Conservation (phyloP, 2,113 vertebrate genomes). For the Ictalurus punctatus region DNA sequence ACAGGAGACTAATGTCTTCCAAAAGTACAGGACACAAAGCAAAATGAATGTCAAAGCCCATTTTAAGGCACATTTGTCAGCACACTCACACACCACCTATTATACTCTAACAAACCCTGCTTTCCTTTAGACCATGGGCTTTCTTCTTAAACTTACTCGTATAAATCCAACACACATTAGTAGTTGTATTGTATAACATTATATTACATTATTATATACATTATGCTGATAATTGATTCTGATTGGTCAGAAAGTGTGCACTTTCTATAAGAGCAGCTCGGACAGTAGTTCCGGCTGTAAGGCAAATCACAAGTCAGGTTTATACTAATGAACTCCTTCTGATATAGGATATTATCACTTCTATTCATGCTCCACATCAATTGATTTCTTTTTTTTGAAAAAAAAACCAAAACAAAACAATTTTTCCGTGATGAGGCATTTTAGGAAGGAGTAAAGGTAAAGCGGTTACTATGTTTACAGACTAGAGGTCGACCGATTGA, state of each 20-base stretch:
- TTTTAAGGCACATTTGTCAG: constrained; percentile 87
- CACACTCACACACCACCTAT: constrained; percentile 71
- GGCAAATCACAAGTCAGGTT: not conserved
- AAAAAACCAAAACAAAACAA: too few species aligned
- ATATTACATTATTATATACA: not conserved
- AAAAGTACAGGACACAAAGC: constrained; percentile 88
- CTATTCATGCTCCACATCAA: not conserved
- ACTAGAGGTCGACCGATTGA: too few species aligned
- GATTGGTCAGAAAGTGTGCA: not conserved
- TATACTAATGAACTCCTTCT: too few species aligned
- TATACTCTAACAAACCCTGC: constrained; percentile 75
- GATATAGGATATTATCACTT: not conserved
- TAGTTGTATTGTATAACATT: not conserved
- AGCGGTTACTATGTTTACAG: not conserved
- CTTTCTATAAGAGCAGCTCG: not conserved
- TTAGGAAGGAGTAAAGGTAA: not conserved
- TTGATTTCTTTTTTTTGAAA: too few species aligned
- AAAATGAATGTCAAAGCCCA: constrained; percentile 92
- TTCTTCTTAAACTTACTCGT: not conserved
- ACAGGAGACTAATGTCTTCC: constrained; percentile 86
- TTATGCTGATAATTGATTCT: not conserved
- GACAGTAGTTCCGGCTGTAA: not conserved
- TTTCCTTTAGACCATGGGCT: constrained; percentile 53
- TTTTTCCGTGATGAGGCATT: not conserved
- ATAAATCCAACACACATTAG: not conserved